phyloP scores from a whole-genome alignment of 2,797 vertebrate genomes.

The Sciurus vulgaris region DNA sequence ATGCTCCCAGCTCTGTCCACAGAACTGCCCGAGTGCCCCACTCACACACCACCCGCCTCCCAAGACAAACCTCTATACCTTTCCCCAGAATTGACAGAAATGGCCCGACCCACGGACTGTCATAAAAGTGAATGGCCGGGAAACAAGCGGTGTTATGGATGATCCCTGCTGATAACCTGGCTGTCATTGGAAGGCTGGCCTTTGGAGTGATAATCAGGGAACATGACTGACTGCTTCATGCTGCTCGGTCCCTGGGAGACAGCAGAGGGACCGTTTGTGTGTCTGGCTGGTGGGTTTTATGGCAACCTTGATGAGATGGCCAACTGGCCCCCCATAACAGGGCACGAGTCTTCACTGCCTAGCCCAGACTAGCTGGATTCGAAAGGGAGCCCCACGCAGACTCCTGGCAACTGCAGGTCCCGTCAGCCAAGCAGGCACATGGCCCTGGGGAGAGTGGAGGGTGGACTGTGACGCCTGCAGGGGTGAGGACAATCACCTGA shows the following conservation, averaged over 20 bases:
- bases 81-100: background rate
- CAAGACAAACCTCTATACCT: background rate
- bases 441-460: background rate
- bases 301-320: background rate
- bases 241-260: background rate
- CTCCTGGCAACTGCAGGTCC: background rate
- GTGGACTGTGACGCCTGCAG: background rate
- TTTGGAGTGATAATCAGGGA: accelerated
- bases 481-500: background rate
- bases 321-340: conserved; percentile 17
- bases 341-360: accelerated
- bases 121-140: background rate
- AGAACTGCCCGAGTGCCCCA: accelerated
- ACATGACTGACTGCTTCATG: background rate
- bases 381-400: background rate
- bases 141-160: background rate
- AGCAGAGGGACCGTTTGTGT: background rate
- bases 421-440: background rate
- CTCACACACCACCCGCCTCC: background rate
- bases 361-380: background rate
- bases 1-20: accelerated
- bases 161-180: background rate
- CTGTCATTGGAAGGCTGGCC: background rate
- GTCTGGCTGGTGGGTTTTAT: conserved; percentile 7
- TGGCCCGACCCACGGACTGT: background rate